These are phyloP conservation scores for Castor canadensis DNA, from an alignment of 2,113 vertebrate genomes.

Conservation along the genomic window DNA sequence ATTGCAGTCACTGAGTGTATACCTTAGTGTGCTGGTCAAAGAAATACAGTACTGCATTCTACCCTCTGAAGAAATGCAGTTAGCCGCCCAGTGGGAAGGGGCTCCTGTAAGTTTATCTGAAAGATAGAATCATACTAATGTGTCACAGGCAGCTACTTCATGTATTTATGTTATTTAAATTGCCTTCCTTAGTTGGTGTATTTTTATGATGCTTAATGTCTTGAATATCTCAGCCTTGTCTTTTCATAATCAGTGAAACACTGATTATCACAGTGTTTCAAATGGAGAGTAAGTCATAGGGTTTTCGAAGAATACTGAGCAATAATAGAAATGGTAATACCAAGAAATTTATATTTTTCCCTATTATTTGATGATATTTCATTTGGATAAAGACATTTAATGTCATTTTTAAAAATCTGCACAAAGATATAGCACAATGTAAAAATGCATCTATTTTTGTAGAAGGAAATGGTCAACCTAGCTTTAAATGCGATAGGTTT, in stretches of 20 bases:
- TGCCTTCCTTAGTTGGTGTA: neutral
- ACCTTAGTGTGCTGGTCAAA: neutral
- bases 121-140: neutral
- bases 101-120: neutral
- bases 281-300: neutral
- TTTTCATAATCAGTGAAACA: too few relatives aligned
- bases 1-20: neutral
- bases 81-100: neutral
- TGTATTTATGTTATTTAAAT: neutral
- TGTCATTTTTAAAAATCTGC: neutral
- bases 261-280: neutral
- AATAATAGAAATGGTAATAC: neutral
- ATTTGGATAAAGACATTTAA: neutral
- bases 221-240: neutral
- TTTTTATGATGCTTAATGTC: neutral
- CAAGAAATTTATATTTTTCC: neutral
- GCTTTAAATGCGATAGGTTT: neutral
- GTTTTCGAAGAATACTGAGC: neutral
- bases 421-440: neutral
- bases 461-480: neutral
- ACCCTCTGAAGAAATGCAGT: neutral
- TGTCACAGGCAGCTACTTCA: neutral
- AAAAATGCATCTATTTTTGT: constrained; percentile 11
- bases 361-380: neutral
- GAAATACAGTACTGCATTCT: neutral